Conservation (phyloP, 2,113 vertebrate genomes). For the Saguinus imperator region DNA sequence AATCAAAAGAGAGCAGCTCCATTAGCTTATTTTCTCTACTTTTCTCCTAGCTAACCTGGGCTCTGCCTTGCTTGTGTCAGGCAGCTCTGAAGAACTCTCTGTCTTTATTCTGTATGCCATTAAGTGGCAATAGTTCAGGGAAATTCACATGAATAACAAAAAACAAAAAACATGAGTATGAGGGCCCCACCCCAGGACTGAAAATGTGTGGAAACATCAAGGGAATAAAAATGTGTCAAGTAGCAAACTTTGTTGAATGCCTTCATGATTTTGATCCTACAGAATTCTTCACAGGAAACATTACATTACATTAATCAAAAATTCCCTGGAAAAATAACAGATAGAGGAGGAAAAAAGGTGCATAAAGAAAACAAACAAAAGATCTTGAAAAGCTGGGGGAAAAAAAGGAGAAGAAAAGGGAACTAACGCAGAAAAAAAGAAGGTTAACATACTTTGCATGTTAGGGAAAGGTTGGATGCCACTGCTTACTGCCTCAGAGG, state of each 20-base stretch:
- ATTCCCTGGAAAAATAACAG: background rate
- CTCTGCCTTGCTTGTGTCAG: background rate
- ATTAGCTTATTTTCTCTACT: background rate
- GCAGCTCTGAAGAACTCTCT: background rate
- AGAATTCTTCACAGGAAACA: background rate
- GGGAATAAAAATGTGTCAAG: background rate
- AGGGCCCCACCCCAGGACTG: fast-evolving
- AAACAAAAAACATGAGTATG: background rate
- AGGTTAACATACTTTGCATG: background rate
- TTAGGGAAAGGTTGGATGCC: background rate
- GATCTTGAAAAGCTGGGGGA: background rate
- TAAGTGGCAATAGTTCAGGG: background rate
- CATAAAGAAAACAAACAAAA: background rate
- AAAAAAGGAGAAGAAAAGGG: background rate
- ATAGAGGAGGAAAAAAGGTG: background rate
- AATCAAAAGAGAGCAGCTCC: background rate
- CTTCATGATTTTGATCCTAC: background rate
- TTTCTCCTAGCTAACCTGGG: background rate
- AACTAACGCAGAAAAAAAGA: background rate
- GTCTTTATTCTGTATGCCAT: background rate
- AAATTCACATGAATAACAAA: background rate
- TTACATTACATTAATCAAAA: background rate
- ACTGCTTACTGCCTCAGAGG: background rate
- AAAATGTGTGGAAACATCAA: background rate
- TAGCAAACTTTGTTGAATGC: background rate